Conservation (phyloP, 2,888 invertebrate species). For the Pseudeuparius sepicola region DNA sequence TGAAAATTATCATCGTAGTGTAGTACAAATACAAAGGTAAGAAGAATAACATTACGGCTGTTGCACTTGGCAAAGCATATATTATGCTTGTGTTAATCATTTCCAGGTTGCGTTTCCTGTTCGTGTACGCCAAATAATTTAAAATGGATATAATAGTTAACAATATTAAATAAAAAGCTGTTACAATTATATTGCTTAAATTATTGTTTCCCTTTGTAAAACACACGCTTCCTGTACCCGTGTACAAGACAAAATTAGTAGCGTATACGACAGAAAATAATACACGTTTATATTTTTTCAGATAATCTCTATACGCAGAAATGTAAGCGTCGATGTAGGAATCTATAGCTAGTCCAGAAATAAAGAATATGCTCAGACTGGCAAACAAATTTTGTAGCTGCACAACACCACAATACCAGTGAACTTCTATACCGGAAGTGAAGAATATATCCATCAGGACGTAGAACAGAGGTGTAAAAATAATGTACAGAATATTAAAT, state of each 20-base stretch:
- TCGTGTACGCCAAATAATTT: no score
- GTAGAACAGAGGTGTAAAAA: constrained; percentile 14
- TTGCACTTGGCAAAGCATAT: constrained; percentile 10
- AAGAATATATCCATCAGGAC: constrained; percentile 15
- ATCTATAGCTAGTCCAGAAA: constrained; percentile 21
- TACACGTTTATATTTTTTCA: constrained; percentile 19
- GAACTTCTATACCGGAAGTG: constrained; percentile 7
- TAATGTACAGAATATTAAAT: constrained; percentile 2
- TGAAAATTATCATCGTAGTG: constrained; percentile 9
- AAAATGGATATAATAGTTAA: neutral
- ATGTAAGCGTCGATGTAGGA: constrained; percentile 18
- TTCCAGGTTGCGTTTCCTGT: no score
- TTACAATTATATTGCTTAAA: constrained; percentile 14
- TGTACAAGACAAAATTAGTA: constrained; percentile 19
- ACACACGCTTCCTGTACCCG: constrained; percentile 20
- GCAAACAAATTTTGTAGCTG: constrained; percentile 19
- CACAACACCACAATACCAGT: constrained; percentile 15
- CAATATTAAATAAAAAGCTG: constrained; percentile 7
- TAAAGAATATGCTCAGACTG: constrained; percentile 20
- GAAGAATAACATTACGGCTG: constrained; percentile 17
- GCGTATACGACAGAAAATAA: constrained; percentile 20
- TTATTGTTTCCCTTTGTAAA: constrained; percentile 12
- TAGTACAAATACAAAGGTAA: constrained; percentile 20
- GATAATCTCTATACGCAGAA: no score
- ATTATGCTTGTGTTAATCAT: neutral